A percentile compares a stretch with the other conserved stretches of the same genome.
phyloP scores from a whole-genome alignment of 2,888 invertebrate species.

The Leucophenga maculata region DNA sequence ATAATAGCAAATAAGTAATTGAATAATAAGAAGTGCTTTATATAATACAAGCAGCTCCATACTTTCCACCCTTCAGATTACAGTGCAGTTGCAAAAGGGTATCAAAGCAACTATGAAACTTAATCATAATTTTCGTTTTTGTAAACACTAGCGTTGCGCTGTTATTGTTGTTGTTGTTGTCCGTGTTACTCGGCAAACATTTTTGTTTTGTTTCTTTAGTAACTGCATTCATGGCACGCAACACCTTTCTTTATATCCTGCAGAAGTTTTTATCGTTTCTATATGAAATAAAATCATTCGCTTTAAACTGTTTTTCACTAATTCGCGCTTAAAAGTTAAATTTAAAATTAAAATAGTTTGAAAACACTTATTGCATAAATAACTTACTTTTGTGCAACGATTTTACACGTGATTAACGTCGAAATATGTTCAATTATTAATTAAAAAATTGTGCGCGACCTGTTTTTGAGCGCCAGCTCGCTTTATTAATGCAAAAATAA shows the following conservation, averaged over 20 bases:
- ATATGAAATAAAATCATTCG: not conserved
- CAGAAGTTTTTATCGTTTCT: not conserved
- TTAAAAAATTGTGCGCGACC: constrained; percentile 36
- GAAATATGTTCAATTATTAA: constrained; percentile 55
- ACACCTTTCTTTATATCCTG: not conserved
- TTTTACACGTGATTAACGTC: constrained; percentile 52
- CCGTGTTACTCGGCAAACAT: constrained; percentile 7
- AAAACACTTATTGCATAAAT: constrained; percentile 12
- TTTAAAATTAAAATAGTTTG: constrained; percentile 2
- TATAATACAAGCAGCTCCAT: too few relatives aligned
- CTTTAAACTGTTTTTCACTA: constrained; percentile 34
- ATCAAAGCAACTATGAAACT: too few relatives aligned
- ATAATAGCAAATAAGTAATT: too few relatives aligned
- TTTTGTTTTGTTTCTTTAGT: constrained; percentile 25
- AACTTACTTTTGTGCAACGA: constrained; percentile 32
- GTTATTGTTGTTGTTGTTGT: constrained; percentile 11
- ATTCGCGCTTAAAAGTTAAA: constrained; percentile 30
- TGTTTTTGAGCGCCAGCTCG: not conserved
- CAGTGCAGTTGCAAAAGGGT: not conserved
- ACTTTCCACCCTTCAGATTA: too few relatives aligned
- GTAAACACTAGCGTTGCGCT: not conserved
- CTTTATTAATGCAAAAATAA: not conserved
- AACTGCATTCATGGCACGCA: not conserved
- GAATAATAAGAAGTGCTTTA: too few relatives aligned
- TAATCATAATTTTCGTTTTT: not conserved